Evolutionary conservation across 2,113 vertebrate species (phyloP), one percentile per base, ranked within the genome.

Genomic region (Halichoerus grypus): DNA sequence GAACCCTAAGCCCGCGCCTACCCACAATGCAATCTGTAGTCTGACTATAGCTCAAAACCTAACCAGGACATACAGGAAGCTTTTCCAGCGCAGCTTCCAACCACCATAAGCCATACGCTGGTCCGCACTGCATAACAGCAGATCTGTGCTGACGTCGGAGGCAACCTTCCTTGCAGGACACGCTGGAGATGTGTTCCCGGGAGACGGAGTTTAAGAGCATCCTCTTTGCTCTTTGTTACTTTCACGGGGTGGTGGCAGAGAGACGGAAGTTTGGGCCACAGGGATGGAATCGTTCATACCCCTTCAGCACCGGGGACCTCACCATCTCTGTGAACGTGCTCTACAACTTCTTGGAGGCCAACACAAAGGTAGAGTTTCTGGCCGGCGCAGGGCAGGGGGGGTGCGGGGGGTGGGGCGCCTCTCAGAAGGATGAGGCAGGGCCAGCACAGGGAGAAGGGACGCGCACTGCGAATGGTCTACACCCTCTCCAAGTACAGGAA

Each of bases 171-270:
- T 98, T 98, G 72, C 98, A 99, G 99, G 99, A 99, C 95, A 99
- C 99, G 0, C 96, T 99, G 99, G 99, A 99, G 98, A 99, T 99
- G 99, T 99, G 99, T 57, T 98, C 99, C 1, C 98, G 99, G 42
- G 99, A 99, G 98, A 99, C 97, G 0, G 99, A 99, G 98, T 99
- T 99, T 92, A 99, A 99, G 98, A 99, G 99, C 98, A 99, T 99
- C 95, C 98, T 99, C 84, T 99, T 99, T 16, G 98, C 99, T 10
- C 99, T 99, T 11, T 99, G 99, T 95, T 99, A 99, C 84, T 99
- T 99, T 97, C 99, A 99, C 0, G 99, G 99, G 0, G 99, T 99
- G 94, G 99, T 99, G 97, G 99, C 99, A 0, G 99, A 99, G 88
- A 98, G 99, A 91, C 99, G 99, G 49, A 99, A 99, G 97, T 99